Percentiles rank a stretch among this genome's conserved stretches.
phyloP scores from a whole-genome alignment of 2,113 vertebrate genomes.

The Caretta caretta region DNA sequence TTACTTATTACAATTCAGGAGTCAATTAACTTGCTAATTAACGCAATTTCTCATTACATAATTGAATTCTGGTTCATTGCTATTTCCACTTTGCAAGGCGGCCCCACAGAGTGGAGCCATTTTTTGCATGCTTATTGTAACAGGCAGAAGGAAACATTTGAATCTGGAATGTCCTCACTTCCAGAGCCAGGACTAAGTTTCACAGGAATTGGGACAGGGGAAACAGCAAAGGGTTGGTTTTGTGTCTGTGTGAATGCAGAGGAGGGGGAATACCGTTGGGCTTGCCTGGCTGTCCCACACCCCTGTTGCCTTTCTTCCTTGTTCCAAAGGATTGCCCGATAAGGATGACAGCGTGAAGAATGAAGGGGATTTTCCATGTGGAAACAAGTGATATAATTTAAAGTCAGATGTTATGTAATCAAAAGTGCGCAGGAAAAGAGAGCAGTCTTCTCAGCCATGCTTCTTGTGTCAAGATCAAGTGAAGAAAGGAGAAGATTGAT shows the following conservation, averaged over 20 bases:
- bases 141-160: background rate
- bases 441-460: background rate
- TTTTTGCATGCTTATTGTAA: background rate
- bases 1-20: constrained; percentile 63
- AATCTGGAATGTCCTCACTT: background rate
- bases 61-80: constrained; percentile 71
- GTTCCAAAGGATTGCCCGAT: background rate
- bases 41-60: constrained; percentile 73
- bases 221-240: background rate
- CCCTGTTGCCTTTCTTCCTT: background rate
- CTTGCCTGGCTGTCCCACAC: background rate
- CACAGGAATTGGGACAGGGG: background rate
- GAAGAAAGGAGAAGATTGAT: background rate
- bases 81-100: constrained; percentile 28
- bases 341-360: background rate
- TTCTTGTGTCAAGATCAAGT: background rate
- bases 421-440: background rate
- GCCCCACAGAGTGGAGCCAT: constrained; percentile 46
- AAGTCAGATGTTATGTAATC: background rate
- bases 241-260: background rate
- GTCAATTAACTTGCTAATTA: constrained; percentile 75
- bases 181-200: accelerated
- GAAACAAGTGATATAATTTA: background rate
- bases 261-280: background rate
- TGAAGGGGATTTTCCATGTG: background rate